Evolutionary conservation across 2,888 invertebrate species (phyloP).

Genomic region (Diarsia brunnea): DNA sequence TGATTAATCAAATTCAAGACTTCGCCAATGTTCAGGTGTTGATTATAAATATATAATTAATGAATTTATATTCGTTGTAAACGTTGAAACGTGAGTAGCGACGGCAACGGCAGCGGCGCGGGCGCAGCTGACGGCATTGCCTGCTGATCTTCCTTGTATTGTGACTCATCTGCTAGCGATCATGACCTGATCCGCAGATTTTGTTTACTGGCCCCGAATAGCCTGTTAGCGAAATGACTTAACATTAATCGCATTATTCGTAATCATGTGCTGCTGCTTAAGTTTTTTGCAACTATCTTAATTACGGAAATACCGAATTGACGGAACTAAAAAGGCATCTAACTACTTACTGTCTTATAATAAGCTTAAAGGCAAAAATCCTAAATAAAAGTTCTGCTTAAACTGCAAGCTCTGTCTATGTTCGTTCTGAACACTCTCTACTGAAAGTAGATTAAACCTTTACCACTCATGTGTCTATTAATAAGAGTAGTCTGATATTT

Average conservation of each 20-base stretch:
- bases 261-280: constrained; percentile 70
- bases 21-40: constrained; percentile 49
- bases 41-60: constrained; percentile 66
- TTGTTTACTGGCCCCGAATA: constrained; percentile 79
- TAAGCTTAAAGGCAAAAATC: constrained; percentile 8
- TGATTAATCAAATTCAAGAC: constrained; percentile 57
- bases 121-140: constrained; percentile 84
- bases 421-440: neutral
- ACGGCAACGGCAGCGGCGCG: constrained; percentile 60
- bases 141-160: constrained; percentile 86
- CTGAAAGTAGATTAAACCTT: constrained; percentile 1
- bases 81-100: constrained; percentile 75
- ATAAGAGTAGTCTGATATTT: constrained; percentile 4
- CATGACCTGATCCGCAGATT: constrained; percentile 87
- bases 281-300: constrained; percentile 64
- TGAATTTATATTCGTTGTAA: constrained; percentile 70
- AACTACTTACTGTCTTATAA: constrained; percentile 23
- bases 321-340: constrained; percentile 41
- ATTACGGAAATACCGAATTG: constrained; percentile 63
- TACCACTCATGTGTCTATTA: neutral
- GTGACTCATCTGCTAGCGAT: constrained; percentile 84
- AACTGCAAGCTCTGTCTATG: neutral
- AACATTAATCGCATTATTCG: constrained; percentile 67
- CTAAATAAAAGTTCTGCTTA: constrained; percentile 11
- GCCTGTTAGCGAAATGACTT: constrained; percentile 74